Percentiles rank a stretch among this genome's conserved stretches.
Evolutionary conservation across 2,888 invertebrate species (phyloP).

Genomic region (Rhingia campestris): DNA sequence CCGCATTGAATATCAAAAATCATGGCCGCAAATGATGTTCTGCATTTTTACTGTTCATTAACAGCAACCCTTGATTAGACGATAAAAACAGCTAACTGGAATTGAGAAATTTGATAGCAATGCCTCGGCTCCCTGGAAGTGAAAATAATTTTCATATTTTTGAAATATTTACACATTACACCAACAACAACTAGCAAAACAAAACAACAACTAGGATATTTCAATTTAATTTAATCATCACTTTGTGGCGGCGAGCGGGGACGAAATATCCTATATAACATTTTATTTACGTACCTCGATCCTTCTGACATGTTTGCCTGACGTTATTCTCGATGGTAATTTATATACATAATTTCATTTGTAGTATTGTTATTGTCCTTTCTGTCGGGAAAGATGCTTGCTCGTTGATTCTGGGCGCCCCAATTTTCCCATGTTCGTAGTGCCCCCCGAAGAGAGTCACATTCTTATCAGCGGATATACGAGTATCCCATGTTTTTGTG

Average conservation of each 20-base stretch:
- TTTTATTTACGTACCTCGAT: slow-evolving; percentile 65
- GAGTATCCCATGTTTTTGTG: slow-evolving; percentile 70
- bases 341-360: slow-evolving; percentile 72
- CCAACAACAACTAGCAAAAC: too few species aligned
- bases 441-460: slow-evolving; percentile 25
- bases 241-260: slow-evolving; percentile 41
- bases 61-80: too few species aligned
- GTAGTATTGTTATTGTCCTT: slow-evolving; percentile 66
- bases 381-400: slow-evolving; percentile 33
- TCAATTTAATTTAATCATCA: slow-evolving; percentile 73
- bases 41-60: too few species aligned
- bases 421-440: not conserved
- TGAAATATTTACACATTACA: too few species aligned
- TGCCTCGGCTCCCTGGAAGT: too few species aligned
- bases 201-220: slow-evolving; percentile 17
- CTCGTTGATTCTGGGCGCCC: not conserved
- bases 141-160: too few species aligned
- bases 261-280: slow-evolving; percentile 50
- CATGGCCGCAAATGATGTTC: too few species aligned
- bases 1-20: too few species aligned
- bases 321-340: slow-evolving; percentile 64
- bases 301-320: slow-evolving; percentile 58
- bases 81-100: too few species aligned
- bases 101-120: too few species aligned
- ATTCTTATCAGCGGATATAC: slow-evolving; percentile 71